Base-by-base conservation (phyloP, 2,113 vertebrate genomes). In the Rhegmatorhina hoffmannsi region DNA sequence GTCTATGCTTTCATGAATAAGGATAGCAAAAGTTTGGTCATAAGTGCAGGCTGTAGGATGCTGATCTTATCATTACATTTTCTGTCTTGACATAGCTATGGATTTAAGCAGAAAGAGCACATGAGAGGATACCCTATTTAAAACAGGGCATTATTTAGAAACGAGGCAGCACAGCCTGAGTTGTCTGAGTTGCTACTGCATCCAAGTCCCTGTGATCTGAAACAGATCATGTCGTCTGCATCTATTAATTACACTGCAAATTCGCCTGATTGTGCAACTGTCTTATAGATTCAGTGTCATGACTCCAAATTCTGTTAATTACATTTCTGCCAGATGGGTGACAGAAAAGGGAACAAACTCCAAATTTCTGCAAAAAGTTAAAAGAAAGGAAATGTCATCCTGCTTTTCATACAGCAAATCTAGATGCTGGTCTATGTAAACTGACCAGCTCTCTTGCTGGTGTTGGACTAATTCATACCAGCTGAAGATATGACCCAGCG, bases 161-260 rank as follows among this genome's bases (percentile, higher is more conserved):
- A 66, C 7, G 53, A 66, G 59, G 18, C 46, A 58, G 28, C 53
- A 47, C 14, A 66, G 49, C 13, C 62, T 66, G 66, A 87, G 52
- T 91, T 87, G 76, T 94, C 49, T 43, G 81, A 94, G 74, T 53
- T 73, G 19, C 34, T 87, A 17, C 74, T 76, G 49, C 26, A 69
- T 87, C 59, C 83, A 60, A 79, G 23, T 69, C 67, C 46, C 38
- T 79, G 74, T 53, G 59, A 93, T 90, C 49, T 87, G 74, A 67
- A 92, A 77, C 44, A 81, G 81, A 84, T 87, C 84, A 23, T 70
- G 70, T 95, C 75, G 67, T 75, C 38, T 68, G 67, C 18, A 53
- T 79, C 78, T 95, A 92, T 96, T 95, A 95, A 96, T 95, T 94
- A 58, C 58, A 25, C 26, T 43, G 58, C 46, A 88, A 87, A 85